phyloP scores from a whole-genome alignment of 2,888 invertebrate genomes.

The Hartigia nigra region DNA sequence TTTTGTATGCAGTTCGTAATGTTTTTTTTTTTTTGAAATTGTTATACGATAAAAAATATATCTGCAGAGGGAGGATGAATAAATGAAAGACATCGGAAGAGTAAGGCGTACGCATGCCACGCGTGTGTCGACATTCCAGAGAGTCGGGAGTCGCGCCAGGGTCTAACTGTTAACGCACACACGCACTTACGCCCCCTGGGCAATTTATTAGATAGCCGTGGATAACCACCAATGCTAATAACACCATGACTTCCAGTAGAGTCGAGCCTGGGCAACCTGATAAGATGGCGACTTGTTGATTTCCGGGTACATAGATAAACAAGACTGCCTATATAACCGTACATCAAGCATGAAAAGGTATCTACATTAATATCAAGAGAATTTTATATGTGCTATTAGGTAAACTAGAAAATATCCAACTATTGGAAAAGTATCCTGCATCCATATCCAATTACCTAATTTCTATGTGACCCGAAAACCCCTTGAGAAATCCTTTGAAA shows the following conservation, averaged over 20 bases:
- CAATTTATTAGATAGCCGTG: slow-evolving; percentile 63
- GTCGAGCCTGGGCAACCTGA: slow-evolving; percentile 24
- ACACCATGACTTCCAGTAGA: slow-evolving; percentile 28
- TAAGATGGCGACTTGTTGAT: slow-evolving; percentile 26
- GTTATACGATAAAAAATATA: not conserved
- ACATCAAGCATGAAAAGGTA: not conserved
- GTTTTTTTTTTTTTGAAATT: not conserved
- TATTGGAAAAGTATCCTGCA: not conserved
- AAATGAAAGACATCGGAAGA: not conserved
- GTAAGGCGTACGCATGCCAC: slow-evolving; percentile 10
- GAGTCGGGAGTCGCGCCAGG: slow-evolving; percentile 21
- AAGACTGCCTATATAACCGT: not conserved
- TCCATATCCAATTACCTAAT: not conserved
- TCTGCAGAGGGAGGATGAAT: not conserved
- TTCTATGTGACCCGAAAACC: slow-evolving; percentile 5
- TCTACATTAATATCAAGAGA: not conserved
- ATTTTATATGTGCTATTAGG: slow-evolving; percentile 5
- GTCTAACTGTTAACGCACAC: slow-evolving; percentile 60
- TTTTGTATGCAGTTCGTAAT: not conserved
- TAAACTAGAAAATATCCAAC: slow-evolving; percentile 24
- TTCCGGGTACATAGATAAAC: slow-evolving; percentile 21
- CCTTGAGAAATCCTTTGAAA: slow-evolving; percentile 23
- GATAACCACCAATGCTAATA: slow-evolving; percentile 63
- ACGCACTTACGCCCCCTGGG: slow-evolving; percentile 48
- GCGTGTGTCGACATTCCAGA: slow-evolving; percentile 11